These are phyloP conservation scores for Steinernema khuongi DNA, from an alignment of 1,140 invertebrate genomes.

Conservation along the genomic window DNA sequence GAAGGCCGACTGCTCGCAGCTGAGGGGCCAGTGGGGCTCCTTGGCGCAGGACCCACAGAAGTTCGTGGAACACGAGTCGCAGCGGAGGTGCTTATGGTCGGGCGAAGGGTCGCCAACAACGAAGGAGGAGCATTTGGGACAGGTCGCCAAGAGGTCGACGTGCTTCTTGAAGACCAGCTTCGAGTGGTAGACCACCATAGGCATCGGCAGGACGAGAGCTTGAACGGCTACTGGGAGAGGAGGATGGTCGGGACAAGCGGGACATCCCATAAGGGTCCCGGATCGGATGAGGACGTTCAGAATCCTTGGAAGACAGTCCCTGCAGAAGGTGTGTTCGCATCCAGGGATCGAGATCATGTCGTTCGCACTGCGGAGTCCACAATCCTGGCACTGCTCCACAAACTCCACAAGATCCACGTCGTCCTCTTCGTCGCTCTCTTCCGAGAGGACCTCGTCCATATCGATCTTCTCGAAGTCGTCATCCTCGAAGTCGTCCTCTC, in stretches of 20 bases:
- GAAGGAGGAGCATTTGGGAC: constrained; percentile 12
- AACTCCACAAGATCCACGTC: neutral
- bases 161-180: neutral
- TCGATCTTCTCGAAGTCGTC: constrained; percentile 22
- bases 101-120: constrained; percentile 10
- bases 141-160: neutral
- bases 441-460: constrained; percentile 20
- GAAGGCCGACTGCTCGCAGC: constrained; percentile 11
- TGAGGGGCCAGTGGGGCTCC: constrained; percentile 24
- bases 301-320: neutral
- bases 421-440: neutral
- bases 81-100: constrained; percentile 10
- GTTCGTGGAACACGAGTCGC: constrained; percentile 19
- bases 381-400: constrained; percentile 8
- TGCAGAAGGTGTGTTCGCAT: constrained; percentile 18
- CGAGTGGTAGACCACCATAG: constrained; percentile 4
- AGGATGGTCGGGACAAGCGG: neutral
- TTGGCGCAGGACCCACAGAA: constrained; percentile 22
- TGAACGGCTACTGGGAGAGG: neutral
- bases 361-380: neutral
- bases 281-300: neutral
- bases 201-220: neutral
- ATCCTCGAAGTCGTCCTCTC: neutral
- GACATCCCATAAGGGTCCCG: neutral
- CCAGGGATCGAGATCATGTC: constrained; percentile 1